Base-by-base conservation (phyloP, 2,888 invertebrate species). In the Priocnemis perturbator region DNA sequence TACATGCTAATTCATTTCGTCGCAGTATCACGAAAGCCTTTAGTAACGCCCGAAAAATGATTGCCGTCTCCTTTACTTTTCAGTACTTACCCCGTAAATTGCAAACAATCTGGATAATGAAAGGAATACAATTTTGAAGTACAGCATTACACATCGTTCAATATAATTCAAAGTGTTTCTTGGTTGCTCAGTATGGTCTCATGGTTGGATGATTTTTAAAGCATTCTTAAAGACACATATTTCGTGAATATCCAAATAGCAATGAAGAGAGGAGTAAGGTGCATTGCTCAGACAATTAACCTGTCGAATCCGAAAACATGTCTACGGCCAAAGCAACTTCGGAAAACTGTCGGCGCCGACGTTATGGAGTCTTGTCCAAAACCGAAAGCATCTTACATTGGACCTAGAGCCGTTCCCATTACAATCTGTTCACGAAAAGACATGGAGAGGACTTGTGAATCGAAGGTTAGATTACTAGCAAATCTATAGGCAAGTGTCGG, bases 381-480 rank as follows among this genome's bases (percentile, higher is more conserved):
- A 21, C 15, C 19, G 15, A 23, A 57, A 2, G 14, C 67, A 0
- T 20, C 70, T 44, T 71, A 77, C 62, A 55, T 76, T 69, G 68
- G 59, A 15, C 65, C 77, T 0, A 78, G 71, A 61, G 80, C 85
- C 4, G 88, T 89, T 58, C 68, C 83, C 4, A 87, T 90, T 56
- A 83, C 85, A 68, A 79, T 90, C 52, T 90, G 90, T 76, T 86
- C 89, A 0, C 86, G 89, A 3, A 84, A 81, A 14, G 89, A 90
- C 58, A 68, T 83, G 63, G 76, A 82, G 26, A 73, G 76, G 21
- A 85, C 83, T n/a, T 74, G 77, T 2, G 78, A 79, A 2, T 65
- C 73, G 1, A 80, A 77, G 64, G 79, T 79, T 53, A 72, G 55
- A 37, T 26, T 47, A 17, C 47, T n/a, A n/a, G n/a, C n/a, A n/a